Percentiles rank a stretch among this genome's conserved stretches.
Evolutionary conservation across 2,797 vertebrate genomes (phyloP).

Genomic region (Acanthurus tractus): DNA sequence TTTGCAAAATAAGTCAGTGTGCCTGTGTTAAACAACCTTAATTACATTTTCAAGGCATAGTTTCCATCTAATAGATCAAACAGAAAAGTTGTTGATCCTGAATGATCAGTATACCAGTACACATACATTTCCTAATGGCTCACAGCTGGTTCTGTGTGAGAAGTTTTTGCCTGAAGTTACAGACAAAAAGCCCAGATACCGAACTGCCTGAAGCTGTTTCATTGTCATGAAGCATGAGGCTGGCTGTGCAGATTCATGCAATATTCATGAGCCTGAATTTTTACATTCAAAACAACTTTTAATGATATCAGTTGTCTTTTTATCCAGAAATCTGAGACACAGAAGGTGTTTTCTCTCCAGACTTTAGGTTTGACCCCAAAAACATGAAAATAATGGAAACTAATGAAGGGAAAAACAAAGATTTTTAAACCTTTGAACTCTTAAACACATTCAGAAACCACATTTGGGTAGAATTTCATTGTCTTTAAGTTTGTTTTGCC

Average conservation of each 20-base stretch:
- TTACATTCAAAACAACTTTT: constrained; percentile 49
- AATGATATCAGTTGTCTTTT: constrained; percentile 32
- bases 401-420: not conserved
- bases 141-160: constrained; percentile 12
- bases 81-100: not conserved
- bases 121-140: constrained; percentile 13
- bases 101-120: not conserved
- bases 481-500: not conserved
- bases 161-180: constrained; percentile 35
- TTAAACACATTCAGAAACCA: not conserved
- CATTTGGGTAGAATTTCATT: not conserved
- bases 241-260: constrained; percentile 60
- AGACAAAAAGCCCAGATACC: constrained; percentile 50
- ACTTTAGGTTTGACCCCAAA: not conserved
- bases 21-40: not conserved
- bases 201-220: constrained; percentile 33
- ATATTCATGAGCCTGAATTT: constrained; percentile 60
- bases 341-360: not conserved
- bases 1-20: not conserved
- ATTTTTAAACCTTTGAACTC: not conserved
- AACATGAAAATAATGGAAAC: not conserved
- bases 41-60: constrained; percentile 1
- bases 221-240: constrained; percentile 51
- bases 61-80: constrained; percentile 12
- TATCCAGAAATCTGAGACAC: constrained; percentile 10